Evolutionary conservation across 2,888 invertebrate genomes (phyloP).

Genomic region (Eupsilia transversa): DNA sequence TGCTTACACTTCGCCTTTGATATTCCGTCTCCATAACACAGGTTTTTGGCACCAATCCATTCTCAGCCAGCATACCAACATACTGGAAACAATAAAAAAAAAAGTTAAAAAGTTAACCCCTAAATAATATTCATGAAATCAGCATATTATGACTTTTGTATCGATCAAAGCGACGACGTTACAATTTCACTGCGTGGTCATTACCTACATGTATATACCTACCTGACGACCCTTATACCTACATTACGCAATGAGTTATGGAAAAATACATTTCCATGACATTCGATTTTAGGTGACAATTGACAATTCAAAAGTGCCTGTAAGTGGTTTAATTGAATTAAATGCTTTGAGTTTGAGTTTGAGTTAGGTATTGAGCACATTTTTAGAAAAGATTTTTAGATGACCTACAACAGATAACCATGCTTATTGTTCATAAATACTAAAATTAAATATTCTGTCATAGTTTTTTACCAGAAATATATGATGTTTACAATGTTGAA

Average conservation of each 20-base stretch:
- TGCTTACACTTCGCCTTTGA: conserved; percentile 56
- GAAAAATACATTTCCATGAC: neutral
- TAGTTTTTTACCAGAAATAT: neutral
- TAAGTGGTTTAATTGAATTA: too few species aligned
- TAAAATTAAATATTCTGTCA: neutral
- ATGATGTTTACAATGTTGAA: neutral
- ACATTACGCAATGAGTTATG: neutral
- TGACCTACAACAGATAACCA: neutral
- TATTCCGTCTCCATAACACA: conserved; percentile 64
- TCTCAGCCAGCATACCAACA: conserved; percentile 6
- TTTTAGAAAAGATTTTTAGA: neutral
- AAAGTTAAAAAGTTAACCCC: neutral
- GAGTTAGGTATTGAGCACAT: neutral
- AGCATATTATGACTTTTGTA: neutral
- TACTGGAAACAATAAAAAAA: conserved; percentile 46
- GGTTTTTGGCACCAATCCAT: conserved; percentile 61
- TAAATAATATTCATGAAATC: neutral
- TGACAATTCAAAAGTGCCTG: too few species aligned
- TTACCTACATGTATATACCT: too few species aligned
- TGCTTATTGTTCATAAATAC: too few species aligned
- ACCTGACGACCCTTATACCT: too few species aligned
- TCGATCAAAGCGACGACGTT: too few species aligned
- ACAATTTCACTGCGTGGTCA: neutral
- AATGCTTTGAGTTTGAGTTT: too few species aligned
- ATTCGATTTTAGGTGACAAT: neutral